Base-by-base conservation (phyloP, 2,888 invertebrate genomes). In the Sesamia inferens region DNA sequence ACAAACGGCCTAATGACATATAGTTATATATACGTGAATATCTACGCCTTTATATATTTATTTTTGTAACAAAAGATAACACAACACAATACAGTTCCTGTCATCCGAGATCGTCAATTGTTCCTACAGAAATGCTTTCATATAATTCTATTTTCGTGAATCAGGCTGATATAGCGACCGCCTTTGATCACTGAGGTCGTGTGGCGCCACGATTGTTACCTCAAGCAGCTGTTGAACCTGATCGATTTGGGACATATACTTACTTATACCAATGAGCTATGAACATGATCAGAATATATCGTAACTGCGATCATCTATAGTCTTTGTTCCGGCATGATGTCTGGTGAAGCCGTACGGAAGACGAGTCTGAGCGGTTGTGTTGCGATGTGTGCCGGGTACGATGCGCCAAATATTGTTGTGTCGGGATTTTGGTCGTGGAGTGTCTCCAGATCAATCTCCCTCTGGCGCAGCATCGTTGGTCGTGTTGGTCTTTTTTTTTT, bases 51-150 rank as follows among this genome's bases (percentile, higher is more conserved):
- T 42, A 55, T 3, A 8, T 39, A 55, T 39, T 31, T n/a, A 47
- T 74, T 57, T 47, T 7, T 24, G 19, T 24, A 57, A 78, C 75
- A 78, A 71, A 79, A 71, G 61, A 62, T 61, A 57, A 77, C 77
- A 42, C 4, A 11, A 71, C 71, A 78, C 72, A 79, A 71, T 71
- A 71, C 42, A 61, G 13, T 2, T n/a, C 39, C 51, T 16, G 19
- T 19, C 31, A 19, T 62, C 19, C 14, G 42, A 61, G 55, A 62
- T 48, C 31, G 54, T 48, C 79, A 71, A 75, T 79, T 71, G 79
- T 79, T 75, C 31, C 55, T n/a, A 19, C n/a, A 39, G 39, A 71
- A n/a, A 31, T 24, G 31, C 22, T 77, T 22, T 22, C 19, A 57
- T 55, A 14, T 62, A 69, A 71, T 78, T 78, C 24, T 64, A 78